Conservation (phyloP, 2,888 invertebrate genomes). For the Noctua pronuba region DNA sequence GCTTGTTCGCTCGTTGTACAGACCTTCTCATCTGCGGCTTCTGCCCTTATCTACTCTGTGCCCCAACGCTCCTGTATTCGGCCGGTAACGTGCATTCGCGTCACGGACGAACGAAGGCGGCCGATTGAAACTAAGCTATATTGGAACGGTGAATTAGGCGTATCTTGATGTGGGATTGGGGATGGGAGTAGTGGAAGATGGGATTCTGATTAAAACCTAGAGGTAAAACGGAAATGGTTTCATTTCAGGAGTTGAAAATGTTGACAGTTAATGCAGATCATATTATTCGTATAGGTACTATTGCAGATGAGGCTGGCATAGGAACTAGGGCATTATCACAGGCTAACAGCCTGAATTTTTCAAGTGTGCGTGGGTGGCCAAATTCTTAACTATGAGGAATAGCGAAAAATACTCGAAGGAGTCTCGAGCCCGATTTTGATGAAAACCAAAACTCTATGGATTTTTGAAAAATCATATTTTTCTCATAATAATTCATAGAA, state of each 20-base stretch:
- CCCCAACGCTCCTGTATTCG: conserved; percentile 46
- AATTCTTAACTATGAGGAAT: not conserved
- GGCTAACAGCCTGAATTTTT: not conserved
- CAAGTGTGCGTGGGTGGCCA: not conserved
- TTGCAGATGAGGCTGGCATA: not conserved
- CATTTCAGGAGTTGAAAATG: not conserved
- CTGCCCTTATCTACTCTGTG: conserved; percentile 19
- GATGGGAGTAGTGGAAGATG: conserved; percentile 1
- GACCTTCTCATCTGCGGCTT: conserved; percentile 5
- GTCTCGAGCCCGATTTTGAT: not conserved
- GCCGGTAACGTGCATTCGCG: conserved; percentile 48
- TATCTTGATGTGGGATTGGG: conserved; percentile 51
- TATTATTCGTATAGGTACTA: not conserved
- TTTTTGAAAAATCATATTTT: not conserved
- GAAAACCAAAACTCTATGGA: not conserved
- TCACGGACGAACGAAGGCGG: conserved; percentile 62
- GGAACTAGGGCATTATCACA: not conserved
- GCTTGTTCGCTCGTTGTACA: not conserved
- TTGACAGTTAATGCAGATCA: not conserved
- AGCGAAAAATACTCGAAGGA: not conserved
- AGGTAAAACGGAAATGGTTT: not conserved
- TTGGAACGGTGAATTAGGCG: conserved; percentile 59
- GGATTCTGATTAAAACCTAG: conserved; percentile 28
- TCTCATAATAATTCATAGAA: not conserved
- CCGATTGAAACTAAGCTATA: conserved; percentile 67